A percentile compares a stretch with the other conserved stretches of the same genome.
These are phyloP conservation scores for Antechinus stuartii DNA, from an alignment of 2,113 vertebrate species.

Conservation along the genomic window DNA sequence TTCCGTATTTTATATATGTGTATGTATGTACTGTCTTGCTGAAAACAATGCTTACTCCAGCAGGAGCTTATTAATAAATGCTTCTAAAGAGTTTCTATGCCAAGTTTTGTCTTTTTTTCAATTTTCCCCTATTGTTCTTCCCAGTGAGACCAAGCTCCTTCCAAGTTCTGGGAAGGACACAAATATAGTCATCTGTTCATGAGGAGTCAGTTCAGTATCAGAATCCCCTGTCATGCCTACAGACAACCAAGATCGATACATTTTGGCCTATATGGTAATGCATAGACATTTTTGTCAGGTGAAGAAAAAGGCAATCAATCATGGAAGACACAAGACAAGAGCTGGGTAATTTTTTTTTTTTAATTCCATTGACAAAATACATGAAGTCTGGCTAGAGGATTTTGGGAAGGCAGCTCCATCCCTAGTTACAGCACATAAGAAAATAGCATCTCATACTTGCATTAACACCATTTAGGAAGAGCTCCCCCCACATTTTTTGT, in stretches of 20 bases:
- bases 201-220: neutral
- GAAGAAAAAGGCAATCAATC: neutral
- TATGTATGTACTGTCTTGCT: neutral
- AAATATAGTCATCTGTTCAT: neutral
- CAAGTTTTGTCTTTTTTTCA: neutral
- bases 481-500: constrained; percentile 10
- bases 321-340: neutral
- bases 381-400: constrained; percentile 32
- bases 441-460: constrained; percentile 60
- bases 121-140: neutral
- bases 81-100: neutral
- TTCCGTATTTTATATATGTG: neutral
- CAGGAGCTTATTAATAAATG: neutral
- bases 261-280: neutral
- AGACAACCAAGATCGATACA: neutral
- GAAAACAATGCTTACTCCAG: neutral
- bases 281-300: neutral
- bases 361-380: constrained; percentile 36
- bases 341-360: neutral
- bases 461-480: constrained; percentile 62
- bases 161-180: neutral
- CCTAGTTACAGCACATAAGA: constrained; percentile 49
- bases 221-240: neutral
- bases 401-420: constrained; percentile 10
- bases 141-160: neutral